These are phyloP conservation scores for Erebia aethiops DNA, from an alignment of 2,888 invertebrate genomes.

Conservation along the genomic window DNA sequence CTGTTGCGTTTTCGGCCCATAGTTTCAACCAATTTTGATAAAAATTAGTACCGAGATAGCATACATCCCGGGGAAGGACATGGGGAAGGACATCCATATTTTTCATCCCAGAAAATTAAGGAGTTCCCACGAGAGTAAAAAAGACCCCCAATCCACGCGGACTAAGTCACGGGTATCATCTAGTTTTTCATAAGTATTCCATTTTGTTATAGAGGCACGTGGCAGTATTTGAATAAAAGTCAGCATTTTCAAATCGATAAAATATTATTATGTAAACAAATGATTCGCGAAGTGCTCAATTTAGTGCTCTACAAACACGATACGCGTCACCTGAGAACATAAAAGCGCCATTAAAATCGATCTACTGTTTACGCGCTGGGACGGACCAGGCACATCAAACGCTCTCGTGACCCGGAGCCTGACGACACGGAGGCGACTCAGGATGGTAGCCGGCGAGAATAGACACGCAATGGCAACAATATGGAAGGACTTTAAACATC, in stretches of 20 bases:
- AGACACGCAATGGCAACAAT: not conserved
- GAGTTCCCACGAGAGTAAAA: too few species aligned
- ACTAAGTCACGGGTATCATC: too few species aligned
- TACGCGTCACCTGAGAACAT: conserved; percentile 16
- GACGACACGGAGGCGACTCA: conserved; percentile 49
- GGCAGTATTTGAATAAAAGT: not conserved
- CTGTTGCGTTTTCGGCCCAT: too few species aligned
- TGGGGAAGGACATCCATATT: too few species aligned
- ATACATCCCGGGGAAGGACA: too few species aligned
- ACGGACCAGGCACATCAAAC: conserved; percentile 40
- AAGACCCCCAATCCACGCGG: too few species aligned
- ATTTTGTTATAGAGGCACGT: not conserved
- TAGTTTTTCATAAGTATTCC: not conserved
- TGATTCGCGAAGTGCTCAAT: conserved; percentile 12
- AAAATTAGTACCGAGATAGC: too few species aligned
- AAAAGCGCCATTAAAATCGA: conserved; percentile 22
- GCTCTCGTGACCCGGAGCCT: conserved; percentile 53
- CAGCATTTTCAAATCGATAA: not conserved
- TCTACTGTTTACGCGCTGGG: conserved; percentile 29
- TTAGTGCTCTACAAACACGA: conserved; percentile 12
- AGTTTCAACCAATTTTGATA: too few species aligned
- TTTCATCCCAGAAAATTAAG: too few species aligned
- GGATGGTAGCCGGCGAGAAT: conserved; percentile 10
- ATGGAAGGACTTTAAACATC: too few species aligned
- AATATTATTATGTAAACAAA: not conserved